Evolutionary conservation across 2,113 vertebrate species (phyloP), one percentile per base, ranked within the genome.

Genomic region (Zosterops borbonicus): DNA sequence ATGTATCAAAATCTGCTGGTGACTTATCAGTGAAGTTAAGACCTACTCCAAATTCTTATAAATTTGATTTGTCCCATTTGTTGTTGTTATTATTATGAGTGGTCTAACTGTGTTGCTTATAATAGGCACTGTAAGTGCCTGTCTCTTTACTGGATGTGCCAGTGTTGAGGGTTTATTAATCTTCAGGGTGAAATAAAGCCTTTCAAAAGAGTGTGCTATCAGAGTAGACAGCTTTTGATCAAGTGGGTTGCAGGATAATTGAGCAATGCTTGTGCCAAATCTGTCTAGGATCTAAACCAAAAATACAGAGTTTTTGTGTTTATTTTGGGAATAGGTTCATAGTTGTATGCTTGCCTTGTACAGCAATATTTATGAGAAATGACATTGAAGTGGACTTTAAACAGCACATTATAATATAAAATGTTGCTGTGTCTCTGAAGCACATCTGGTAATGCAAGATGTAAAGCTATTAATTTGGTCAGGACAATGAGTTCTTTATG

Each of bases 401-500:
- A 67, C 37, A 81, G 56, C 56, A 59, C 46, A 67, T 90, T 89
- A 60, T 68, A 89, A 86, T 88, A 74, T 78, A 59, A 90, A 83
- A 89, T 46, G n/a, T 55, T 80, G 23, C 64, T 88, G 67, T 86
- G 29, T 91, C 17, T 87, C 87, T 91, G 70, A 88, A 82, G 67
- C 70, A 74, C 87, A 80, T 95, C 83, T 96, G 90, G 86, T 93
- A 95, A 77, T 4, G 5, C 52, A 89, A 81, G 53, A 64, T 78
- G 64, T 90, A 75, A 90, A 53, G 69, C 88, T 92, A 59, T 94
- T 95, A 96, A 94, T 88, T 96, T 95, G 64, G 53, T 53, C 52
- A 79, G 73, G 44, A 96, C 95, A 96, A 93, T 87, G 89, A 83
- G 83, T 82, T 89, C 88, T 87, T 96, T 96, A 90, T 96, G 88